Conservation (phyloP, 2,113 vertebrate species). For the Petroica traversi region DNA sequence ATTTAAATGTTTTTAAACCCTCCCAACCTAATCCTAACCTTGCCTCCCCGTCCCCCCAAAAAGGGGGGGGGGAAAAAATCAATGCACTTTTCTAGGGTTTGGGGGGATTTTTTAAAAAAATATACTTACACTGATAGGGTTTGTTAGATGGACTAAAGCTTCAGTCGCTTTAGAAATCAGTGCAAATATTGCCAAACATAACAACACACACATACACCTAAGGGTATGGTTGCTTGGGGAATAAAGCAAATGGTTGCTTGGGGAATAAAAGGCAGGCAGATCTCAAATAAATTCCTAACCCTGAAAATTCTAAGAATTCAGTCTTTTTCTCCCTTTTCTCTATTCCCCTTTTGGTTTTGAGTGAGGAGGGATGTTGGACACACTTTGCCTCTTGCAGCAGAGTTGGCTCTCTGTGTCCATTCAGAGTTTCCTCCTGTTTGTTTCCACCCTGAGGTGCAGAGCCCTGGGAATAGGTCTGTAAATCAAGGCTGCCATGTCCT, state of each 20-base stretch:
- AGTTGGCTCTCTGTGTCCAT: neutral
- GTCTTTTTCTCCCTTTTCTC: neutral
- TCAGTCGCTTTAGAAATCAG: neutral
- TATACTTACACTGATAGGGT: neutral
- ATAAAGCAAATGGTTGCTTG: neutral
- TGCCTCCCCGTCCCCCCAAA: fast-evolving
- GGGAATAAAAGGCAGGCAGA: neutral
- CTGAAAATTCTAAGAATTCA: neutral
- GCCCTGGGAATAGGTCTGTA: neutral
- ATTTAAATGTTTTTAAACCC: neutral
- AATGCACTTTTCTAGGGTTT: neutral
- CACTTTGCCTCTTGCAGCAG: neutral
- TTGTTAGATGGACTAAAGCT: neutral
- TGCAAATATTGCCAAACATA: neutral
- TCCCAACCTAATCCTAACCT: neutral
- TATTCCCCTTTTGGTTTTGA: neutral
- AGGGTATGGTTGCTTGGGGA: neutral
- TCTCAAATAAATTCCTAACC: neutral
- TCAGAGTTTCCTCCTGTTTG: neutral
- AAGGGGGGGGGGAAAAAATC: neutral
- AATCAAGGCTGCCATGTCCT: neutral
- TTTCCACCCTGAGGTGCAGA: neutral
- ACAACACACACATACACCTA: neutral
- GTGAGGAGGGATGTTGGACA: neutral
- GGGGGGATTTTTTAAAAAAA: neutral